Evolutionary conservation across 2,797 vertebrate genomes (phyloP), one percentile per base, ranked within the genome.

Genomic region (Sebastes diploproa): DNA sequence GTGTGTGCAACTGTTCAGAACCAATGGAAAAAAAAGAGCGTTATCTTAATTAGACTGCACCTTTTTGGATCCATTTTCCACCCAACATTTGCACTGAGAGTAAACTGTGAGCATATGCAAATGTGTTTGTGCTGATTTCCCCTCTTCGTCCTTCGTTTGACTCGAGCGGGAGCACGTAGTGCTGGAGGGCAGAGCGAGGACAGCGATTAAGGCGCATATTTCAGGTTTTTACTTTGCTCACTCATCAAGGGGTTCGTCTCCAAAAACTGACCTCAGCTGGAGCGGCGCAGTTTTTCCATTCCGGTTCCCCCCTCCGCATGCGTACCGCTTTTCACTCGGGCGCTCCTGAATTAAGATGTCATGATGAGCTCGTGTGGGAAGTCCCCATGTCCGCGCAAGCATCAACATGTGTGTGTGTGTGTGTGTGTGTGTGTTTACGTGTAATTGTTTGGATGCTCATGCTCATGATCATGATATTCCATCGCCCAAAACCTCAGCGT

Each of bases 261-360:
- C 88, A 87, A 73, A 85, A 84, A 38, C 85, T 89, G 91, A 94
- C 91, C 92, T 94, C 93, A 93, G 88, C 76, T n/a, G 64, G 70
- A 91, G 80, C 75, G 10, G 1, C 54, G 7, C 27, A 20, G 23
- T 83, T 85, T 90, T 90, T 92, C 86, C 89, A 72, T 69, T 84
- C 67, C 14, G 29, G 54, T 86, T 90, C 85, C 70, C 71, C 67
- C 61, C 82, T 73, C 36, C 14, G 3, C 50, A 46, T 70, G 34
- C 71, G 50, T 58, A 80, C 74, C 72, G 58, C 80, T 85, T 75
- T 85, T 74, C 84, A 71, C 74, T 90, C 50, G 16, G 73, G 72
- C 87, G 68, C 80, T 50, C 4, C 73, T 76, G 85, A 88, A 92
- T 83, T 89, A 86, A 90, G 89, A 91, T 91, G 89, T 93, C 89